Evolutionary conservation across 2,113 vertebrate species (phyloP).

Genomic region (Suncus etruscus): DNA sequence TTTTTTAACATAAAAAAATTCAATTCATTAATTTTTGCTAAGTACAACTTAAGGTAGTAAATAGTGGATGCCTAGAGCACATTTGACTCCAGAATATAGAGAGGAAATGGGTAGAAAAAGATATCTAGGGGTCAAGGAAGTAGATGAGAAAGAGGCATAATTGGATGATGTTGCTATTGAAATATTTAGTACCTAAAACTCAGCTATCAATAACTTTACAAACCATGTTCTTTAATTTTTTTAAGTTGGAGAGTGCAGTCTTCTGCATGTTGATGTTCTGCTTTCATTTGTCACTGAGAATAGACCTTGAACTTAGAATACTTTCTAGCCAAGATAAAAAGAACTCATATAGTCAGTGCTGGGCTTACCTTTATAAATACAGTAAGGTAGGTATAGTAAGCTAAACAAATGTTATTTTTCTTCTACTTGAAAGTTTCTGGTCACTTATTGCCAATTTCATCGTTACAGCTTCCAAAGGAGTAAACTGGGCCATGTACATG

Average conservation of each 20-base stretch:
- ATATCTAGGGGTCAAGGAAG: too few species aligned
- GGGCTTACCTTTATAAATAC: background rate
- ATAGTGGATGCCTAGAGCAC: too few species aligned
- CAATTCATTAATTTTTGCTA: background rate
- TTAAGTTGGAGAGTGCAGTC: background rate
- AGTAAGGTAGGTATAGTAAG: background rate
- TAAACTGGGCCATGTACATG: background rate
- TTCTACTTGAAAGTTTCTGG: background rate
- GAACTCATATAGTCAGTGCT: background rate
- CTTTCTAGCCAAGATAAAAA: background rate
- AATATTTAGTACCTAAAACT: too few species aligned
- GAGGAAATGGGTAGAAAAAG: too few species aligned
- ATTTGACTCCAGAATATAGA: too few species aligned
- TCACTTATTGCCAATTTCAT: background rate
- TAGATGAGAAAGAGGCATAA: too few species aligned
- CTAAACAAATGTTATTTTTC: background rate
- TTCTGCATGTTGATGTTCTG: background rate
- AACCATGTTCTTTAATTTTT: background rate
- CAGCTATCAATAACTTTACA: too few species aligned
- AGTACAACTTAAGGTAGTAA: background rate
- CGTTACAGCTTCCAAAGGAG: background rate
- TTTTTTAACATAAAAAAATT: background rate
- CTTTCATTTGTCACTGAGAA: background rate
- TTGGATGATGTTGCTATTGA: too few species aligned
- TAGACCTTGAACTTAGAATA: background rate